Evolutionary conservation across 2,113 vertebrate species (phyloP).

Genomic region (Passer domesticus): DNA sequence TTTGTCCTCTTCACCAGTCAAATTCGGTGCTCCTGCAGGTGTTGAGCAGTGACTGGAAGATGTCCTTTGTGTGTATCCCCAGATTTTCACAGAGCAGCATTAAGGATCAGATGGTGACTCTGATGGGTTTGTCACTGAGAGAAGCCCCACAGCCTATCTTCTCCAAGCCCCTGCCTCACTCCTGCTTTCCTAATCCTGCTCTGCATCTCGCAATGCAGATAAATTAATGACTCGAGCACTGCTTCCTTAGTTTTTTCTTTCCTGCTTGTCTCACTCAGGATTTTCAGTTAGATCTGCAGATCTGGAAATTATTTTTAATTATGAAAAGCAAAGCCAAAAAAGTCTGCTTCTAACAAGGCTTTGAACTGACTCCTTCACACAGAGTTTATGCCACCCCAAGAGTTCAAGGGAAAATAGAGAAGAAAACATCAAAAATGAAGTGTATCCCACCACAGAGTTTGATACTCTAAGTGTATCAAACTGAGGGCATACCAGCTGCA

Average conservation of each 20-base stretch:
- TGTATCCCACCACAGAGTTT: background rate
- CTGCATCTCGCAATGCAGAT: background rate
- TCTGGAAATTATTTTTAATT: background rate
- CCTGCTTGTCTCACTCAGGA: background rate
- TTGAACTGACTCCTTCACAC: background rate
- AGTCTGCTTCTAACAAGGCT: background rate
- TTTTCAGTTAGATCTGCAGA: background rate
- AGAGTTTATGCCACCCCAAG: background rate
- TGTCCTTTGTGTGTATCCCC: background rate
- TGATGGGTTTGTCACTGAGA: background rate
- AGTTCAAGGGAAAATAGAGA: background rate
- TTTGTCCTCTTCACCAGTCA: background rate
- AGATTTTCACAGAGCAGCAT: background rate
- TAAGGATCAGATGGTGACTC: background rate
- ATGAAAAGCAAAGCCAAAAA: background rate
- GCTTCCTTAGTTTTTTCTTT: background rate
- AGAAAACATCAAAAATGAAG: background rate
- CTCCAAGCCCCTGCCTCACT: background rate
- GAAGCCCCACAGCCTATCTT: background rate
- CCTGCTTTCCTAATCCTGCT: background rate
- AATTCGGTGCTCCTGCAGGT: background rate
- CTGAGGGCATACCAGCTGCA: background rate
- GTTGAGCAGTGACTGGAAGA: background rate
- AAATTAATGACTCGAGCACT: accelerated
- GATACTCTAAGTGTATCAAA: background rate